A percentile compares a stretch with the other conserved stretches of the same genome.
Conservation (phyloP, 1,140 invertebrate genomes). For the Plectrocnemia conspersa region DNA sequence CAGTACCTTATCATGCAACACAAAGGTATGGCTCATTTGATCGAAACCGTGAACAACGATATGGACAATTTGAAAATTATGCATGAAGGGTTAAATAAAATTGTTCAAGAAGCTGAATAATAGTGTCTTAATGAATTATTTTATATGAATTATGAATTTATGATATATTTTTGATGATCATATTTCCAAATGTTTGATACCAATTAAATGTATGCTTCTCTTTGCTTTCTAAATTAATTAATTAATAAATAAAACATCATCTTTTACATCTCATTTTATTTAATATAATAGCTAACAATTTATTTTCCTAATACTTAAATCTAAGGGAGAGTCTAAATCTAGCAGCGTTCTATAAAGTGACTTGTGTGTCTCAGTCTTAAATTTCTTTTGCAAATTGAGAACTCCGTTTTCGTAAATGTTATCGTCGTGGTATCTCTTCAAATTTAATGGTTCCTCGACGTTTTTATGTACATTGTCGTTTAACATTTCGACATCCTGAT, state of each 20-base stretch:
- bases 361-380: slow-evolving; percentile 15
- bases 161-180: not conserved
- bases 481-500: not conserved
- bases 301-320: slow-evolving; percentile 26
- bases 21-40: slow-evolving; percentile 74
- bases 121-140: not conserved
- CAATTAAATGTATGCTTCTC: not conserved
- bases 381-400: slow-evolving; percentile 29
- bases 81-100: slow-evolving; percentile 65
- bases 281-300: not conserved
- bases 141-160: too few species aligned
- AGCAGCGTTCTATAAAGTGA: not conserved
- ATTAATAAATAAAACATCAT: slow-evolving; percentile 6
- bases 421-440: slow-evolving; percentile 17
- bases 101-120: slow-evolving; percentile 33
- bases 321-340: slow-evolving; percentile 25
- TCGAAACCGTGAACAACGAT: slow-evolving; percentile 75
- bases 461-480: not conserved
- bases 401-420: slow-evolving; percentile 30
- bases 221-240: not conserved
- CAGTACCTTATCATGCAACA: slow-evolving; percentile 79
- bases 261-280: too few species aligned
- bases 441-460: slow-evolving; percentile 20
- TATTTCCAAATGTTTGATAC: not conserved
- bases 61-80: slow-evolving; percentile 73